Percentiles rank a stretch among this genome's conserved stretches.
These are phyloP conservation scores for Trididemnum miniatum DNA, from an alignment of 23 tunicate genomes.

Conservation along the genomic window DNA sequence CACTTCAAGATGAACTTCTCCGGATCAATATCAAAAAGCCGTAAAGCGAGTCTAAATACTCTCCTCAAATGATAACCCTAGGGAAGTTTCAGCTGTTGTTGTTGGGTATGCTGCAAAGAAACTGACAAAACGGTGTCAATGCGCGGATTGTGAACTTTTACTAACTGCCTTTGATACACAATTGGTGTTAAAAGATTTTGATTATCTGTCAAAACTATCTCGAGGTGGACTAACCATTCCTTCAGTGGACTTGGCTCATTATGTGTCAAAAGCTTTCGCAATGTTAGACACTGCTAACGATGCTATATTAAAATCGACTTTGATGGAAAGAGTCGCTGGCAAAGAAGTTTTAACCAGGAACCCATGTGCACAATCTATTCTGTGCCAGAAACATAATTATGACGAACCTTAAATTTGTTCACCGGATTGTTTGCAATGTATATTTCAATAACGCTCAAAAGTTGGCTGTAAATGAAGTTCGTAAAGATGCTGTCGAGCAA, in stretches of 20 bases:
- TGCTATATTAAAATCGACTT: too few relatives aligned
- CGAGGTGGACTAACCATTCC: too few relatives aligned
- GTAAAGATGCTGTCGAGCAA: neutral
- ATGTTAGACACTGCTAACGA: constrained; percentile 4
- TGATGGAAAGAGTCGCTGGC: constrained; percentile 1
- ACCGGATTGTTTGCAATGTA: neutral
- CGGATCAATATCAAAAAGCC: neutral
- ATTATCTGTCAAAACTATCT: neutral
- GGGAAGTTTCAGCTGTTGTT: constrained; percentile 7
- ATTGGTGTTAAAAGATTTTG: neutral
- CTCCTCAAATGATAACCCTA: too few relatives aligned
- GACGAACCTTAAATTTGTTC: neutral
- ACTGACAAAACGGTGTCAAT: neutral
- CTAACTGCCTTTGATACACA: too few relatives aligned
- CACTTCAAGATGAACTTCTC: neutral
- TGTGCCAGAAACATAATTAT: neutral
- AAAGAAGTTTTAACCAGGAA: neutral
- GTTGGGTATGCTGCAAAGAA: constrained; percentile 1
- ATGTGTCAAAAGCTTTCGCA: neutral
- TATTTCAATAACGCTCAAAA: too few relatives aligned
- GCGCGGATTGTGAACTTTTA: too few relatives aligned
- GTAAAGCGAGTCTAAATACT: neutral
- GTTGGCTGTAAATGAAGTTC: too few relatives aligned
- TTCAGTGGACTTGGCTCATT: neutral
- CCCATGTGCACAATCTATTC: neutral